Conservation (phyloP, 2,113 vertebrate genomes). For the Channa maculata region DNA sequence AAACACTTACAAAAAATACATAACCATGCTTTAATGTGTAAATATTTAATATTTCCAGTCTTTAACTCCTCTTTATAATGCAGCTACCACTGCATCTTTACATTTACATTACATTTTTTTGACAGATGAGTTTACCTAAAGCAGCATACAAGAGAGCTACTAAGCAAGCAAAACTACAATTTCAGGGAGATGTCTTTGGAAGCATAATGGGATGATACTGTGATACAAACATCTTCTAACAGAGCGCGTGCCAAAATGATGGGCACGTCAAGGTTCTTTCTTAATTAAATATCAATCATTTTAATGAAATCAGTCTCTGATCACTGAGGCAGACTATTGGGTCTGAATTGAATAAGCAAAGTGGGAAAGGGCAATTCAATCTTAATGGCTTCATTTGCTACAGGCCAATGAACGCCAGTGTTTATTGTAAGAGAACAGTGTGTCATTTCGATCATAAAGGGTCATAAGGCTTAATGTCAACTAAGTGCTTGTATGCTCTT, state of each 20-base stretch:
- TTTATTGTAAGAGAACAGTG: constrained; percentile 38
- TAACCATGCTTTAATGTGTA: no score
- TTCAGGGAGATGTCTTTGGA: no score
- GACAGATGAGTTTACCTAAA: no score
- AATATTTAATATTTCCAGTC: no score
- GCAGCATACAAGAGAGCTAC: no score
- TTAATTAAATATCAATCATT: constrained; percentile 70
- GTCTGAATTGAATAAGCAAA: constrained; percentile 67
- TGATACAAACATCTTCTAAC: background rate
- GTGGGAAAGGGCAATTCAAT: constrained; percentile 73
- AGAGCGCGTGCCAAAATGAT: background rate
- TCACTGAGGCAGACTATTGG: constrained; percentile 47
- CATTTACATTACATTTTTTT: no score
- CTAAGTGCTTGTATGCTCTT: background rate
- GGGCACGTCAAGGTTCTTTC: constrained; percentile 35
- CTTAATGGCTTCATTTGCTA: constrained; percentile 58
- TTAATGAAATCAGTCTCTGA: constrained; percentile 63
- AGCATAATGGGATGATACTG: background rate
- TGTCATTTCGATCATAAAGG: constrained; percentile 14
- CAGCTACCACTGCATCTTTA: no score
- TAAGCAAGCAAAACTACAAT: no score
- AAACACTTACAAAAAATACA: no score
- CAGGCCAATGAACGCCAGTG: constrained; percentile 38
- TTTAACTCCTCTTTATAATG: no score
- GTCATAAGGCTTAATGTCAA: constrained; percentile 23